Evolutionary conservation across 1,140 invertebrate species (phyloP), one percentile per base, ranked within the genome.

Genomic region (Drosophila paulistorum): DNA sequence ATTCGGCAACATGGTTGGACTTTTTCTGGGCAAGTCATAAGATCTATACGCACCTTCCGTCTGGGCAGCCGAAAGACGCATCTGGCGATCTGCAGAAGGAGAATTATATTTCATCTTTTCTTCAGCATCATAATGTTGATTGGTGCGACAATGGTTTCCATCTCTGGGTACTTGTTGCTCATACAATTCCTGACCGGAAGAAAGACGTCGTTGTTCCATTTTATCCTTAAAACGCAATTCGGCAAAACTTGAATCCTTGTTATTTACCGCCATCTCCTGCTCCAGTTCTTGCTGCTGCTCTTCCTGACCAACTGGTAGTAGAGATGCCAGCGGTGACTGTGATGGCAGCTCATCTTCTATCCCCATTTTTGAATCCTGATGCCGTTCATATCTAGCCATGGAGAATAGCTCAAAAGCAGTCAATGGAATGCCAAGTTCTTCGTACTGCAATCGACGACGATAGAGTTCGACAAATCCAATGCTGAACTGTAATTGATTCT

Each of bases 391-490:
- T 6, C 42, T 42, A 3, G 11, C 54, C 77, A 79, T 68, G 7
- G 69, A 59, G 10, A 73, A 35, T 0, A 79, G 62, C 13, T 81
- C 79, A 3, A 65, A 30, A 6, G 63, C 20, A 6, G 68, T 72
- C 6, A 76, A 17, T 0, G 77, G 54, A 10, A 79, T 51, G 4
- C 68, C 77, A 68, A 76, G 4, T 0, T 42, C 13, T 1, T 81
- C 65, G 55, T 58, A 73, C 7, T 72, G 48, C 37, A 63, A 10
- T 13, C 54, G 69, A 39, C 66, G 62, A 3, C 73, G 62, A 13
- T 37, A 73, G 0, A 81, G 48, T 9, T 79, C 41, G 6, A 81
- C 59, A 41, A 81, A 79, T 1, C 65, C 39, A 14, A 79, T 63
- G 5, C 30, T 6, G 13, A 6, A 7, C 1, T 1, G 1, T 13